Evolutionary conservation across 2,113 vertebrate genomes (phyloP).

Genomic region (Ibidorhyncha struthersii): DNA sequence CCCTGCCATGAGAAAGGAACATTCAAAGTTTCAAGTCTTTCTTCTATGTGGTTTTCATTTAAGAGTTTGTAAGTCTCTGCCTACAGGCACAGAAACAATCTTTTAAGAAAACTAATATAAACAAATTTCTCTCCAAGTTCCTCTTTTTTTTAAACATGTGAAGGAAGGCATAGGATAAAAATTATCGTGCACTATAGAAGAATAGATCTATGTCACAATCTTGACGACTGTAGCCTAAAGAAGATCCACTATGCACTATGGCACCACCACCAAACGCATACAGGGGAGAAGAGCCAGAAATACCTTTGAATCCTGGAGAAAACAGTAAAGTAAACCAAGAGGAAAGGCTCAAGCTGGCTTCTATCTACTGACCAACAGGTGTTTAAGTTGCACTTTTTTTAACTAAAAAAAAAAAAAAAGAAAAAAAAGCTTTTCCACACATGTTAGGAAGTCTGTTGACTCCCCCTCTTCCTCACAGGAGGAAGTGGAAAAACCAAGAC

Average conservation of each 20-base stretch:
- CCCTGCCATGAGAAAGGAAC: neutral
- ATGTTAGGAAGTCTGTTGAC: neutral
- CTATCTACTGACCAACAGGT: neutral
- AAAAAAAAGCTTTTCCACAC: neutral
- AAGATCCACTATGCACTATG: neutral
- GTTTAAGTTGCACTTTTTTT: neutral
- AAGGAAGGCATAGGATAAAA: neutral
- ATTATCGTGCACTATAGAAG: neutral
- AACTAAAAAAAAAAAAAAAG: neutral
- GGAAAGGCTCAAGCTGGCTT: neutral
- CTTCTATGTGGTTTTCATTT: neutral
- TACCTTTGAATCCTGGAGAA: neutral
- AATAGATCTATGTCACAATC: neutral
- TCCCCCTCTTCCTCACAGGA: neutral
- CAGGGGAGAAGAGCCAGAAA: neutral
- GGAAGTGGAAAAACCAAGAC: neutral
- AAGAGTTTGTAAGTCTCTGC: neutral
- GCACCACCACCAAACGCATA: neutral
- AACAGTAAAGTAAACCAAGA: neutral
- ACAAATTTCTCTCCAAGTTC: neutral
- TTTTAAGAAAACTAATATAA: neutral
- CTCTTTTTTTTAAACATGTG: neutral
- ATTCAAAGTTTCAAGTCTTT: neutral
- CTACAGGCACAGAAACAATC: neutral
- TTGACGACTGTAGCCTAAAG: neutral